Conservation (phyloP, 2,888 invertebrate species). For the Mythimna ferrago region DNA sequence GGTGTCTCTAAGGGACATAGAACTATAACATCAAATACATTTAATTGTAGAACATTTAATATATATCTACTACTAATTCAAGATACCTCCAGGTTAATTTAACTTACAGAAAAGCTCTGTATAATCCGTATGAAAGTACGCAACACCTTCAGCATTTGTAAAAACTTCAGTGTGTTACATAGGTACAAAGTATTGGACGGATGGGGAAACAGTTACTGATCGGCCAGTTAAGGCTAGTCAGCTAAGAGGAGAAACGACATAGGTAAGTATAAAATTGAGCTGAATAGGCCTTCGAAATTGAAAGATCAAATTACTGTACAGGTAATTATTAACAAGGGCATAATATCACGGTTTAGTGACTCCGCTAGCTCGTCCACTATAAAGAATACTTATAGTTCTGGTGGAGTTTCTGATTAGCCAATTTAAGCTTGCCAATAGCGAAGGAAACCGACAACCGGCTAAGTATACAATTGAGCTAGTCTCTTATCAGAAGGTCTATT, state of each 20-base stretch:
- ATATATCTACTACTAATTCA: not conserved
- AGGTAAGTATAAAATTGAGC: not conserved
- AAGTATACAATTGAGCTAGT: too few species aligned
- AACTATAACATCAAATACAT: not conserved
- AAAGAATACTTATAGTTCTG: too few species aligned
- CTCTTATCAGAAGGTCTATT: too few species aligned
- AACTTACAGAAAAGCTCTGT: constrained; percentile 5
- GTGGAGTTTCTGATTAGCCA: too few species aligned
- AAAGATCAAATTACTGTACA: not conserved
- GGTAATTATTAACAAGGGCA: not conserved
- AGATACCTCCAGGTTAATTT: not conserved
- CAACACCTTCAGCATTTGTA: not conserved
- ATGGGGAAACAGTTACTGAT: constrained; percentile 2
- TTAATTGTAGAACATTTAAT: not conserved
- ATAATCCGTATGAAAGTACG: not conserved
- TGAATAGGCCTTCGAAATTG: not conserved
- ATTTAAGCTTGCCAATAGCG: too few species aligned
- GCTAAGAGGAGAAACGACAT: not conserved
- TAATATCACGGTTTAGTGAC: not conserved
- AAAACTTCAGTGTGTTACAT: not conserved
- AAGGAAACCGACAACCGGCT: too few species aligned
- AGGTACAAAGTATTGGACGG: too few species aligned
- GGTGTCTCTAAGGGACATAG: not conserved
- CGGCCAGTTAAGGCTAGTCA: not conserved
- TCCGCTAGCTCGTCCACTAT: too few species aligned